phyloP scores from a whole-genome alignment of 2,113 vertebrate genomes.

The Excalfactoria chinensis region DNA sequence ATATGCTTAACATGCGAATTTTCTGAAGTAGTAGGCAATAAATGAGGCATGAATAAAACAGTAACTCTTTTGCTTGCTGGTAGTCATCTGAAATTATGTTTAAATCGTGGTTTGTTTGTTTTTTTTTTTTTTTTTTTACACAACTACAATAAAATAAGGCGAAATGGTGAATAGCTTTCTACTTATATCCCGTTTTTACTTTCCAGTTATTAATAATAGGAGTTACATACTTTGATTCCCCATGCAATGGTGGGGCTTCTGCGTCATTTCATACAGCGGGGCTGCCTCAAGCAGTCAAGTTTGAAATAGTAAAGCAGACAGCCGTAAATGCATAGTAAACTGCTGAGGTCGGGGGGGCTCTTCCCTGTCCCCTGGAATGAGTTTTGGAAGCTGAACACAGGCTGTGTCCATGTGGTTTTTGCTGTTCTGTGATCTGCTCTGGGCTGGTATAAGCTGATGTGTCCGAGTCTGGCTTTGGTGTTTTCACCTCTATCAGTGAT shows the following conservation, averaged over 20 bases:
- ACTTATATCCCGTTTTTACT: constrained; percentile 26
- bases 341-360: background rate
- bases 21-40: constrained; percentile 66
- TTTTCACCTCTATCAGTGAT: background rate
- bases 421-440: background rate
- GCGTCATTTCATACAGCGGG: background rate
- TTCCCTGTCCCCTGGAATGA: background rate
- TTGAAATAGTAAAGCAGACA: background rate
- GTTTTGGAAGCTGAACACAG: background rate
- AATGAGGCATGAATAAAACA: constrained; percentile 63
- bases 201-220: constrained; percentile 29
- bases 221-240: background rate
- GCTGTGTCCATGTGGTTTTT: rapidly evolving
- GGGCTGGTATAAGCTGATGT: background rate
- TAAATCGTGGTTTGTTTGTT: too few relatives aligned
- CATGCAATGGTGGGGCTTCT: background rate
- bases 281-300: background rate
- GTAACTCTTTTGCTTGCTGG: constrained; percentile 51
- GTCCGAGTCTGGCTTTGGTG: background rate
- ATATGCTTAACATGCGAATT: constrained; percentile 65
- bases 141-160: constrained; percentile 26
- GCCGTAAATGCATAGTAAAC: background rate
- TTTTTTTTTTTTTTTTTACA: constrained; percentile 40
- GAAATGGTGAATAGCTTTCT: constrained; percentile 6
- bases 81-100: constrained; percentile 61